Percentiles rank a stretch among this genome's conserved stretches.
These are phyloP conservation scores for Rotaria magnacalcarata DNA, from an alignment of 2,888 invertebrate genomes.

Conservation along the genomic window DNA sequence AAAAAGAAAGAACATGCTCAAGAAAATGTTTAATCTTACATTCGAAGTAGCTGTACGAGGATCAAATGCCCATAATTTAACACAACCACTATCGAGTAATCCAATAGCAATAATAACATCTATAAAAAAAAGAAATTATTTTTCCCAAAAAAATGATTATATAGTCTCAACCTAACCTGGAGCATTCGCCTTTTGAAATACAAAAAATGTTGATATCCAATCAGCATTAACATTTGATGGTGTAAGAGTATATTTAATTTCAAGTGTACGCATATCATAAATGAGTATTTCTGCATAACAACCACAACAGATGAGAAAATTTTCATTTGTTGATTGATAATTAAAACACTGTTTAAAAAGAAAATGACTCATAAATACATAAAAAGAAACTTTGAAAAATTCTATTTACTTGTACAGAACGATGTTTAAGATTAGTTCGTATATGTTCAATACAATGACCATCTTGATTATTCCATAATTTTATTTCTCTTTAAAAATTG, in stretches of 20 bases:
- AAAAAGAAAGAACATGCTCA: background rate
- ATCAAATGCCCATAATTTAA: slow-evolving; percentile 36
- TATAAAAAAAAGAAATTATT: background rate
- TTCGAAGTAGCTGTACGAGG: slow-evolving; percentile 4
- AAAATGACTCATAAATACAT: background rate
- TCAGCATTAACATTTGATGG: slow-evolving; percentile 5
- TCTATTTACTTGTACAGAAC: background rate
- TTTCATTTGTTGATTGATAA: slow-evolving; percentile 33
- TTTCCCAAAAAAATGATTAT: background rate
- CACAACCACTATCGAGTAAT: slow-evolving; percentile 22
- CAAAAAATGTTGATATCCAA: slow-evolving; percentile 32
- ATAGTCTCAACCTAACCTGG: background rate
- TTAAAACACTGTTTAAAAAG: background rate
- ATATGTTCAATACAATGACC: slow-evolving; percentile 32
- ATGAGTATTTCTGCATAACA: slow-evolving; percentile 24
- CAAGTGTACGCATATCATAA: slow-evolving; percentile 23
- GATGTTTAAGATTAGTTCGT: slow-evolving; percentile 21
- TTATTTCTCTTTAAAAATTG: background rate
- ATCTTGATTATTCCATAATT: slow-evolving; percentile 32
- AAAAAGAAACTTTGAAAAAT: background rate
- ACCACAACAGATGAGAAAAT: slow-evolving; percentile 31
- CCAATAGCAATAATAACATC: slow-evolving; percentile 26
- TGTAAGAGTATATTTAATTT: slow-evolving; percentile 29
- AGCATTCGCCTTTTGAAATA: slow-evolving; percentile 2
- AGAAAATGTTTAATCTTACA: background rate